Percentiles rank a stretch among this genome's conserved stretches.
phyloP scores from a whole-genome alignment of 1,140 invertebrate genomes.

The Dreissena rostriformis region DNA sequence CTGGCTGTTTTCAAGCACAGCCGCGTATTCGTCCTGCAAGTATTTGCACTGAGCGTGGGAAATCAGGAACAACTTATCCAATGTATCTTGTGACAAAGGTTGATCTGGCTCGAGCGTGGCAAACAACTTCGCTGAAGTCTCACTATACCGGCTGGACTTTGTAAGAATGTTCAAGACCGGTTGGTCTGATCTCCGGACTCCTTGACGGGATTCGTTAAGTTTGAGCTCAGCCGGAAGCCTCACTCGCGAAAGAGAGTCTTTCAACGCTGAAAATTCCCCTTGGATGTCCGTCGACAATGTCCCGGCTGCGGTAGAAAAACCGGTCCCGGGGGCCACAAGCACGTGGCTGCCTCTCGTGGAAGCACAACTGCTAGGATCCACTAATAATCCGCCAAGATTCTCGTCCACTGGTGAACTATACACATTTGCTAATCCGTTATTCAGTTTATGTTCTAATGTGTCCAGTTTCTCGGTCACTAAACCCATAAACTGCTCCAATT shows the following conservation, averaged over 20 bases:
- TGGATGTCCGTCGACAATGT: not conserved
- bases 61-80: conserved; percentile 22
- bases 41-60: conserved; percentile 37
- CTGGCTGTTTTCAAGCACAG: conserved; percentile 37
- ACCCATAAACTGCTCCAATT: too few species aligned
- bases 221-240: conserved; percentile 32
- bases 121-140: conserved; percentile 14
- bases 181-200: conserved; percentile 28
- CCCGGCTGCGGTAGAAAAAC: not conserved
- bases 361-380: too few species aligned
- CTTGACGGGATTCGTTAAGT: conserved; percentile 36
- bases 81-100: not conserved
- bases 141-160: conserved; percentile 36
- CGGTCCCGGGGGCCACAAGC: not conserved
- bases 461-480: too few species aligned
- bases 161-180: conserved; percentile 9
- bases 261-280: conserved; percentile 27
- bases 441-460: too few species aligned
- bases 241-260: conserved; percentile 29
- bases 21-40: conserved; percentile 44
- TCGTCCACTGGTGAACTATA: too few species aligned
- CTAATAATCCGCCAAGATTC: too few species aligned
- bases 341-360: too few species aligned
- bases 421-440: too few species aligned
- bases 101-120: conserved; percentile 16